Conservation (phyloP, 2,113 vertebrate genomes). For the Asarcornis scutulata region DNA sequence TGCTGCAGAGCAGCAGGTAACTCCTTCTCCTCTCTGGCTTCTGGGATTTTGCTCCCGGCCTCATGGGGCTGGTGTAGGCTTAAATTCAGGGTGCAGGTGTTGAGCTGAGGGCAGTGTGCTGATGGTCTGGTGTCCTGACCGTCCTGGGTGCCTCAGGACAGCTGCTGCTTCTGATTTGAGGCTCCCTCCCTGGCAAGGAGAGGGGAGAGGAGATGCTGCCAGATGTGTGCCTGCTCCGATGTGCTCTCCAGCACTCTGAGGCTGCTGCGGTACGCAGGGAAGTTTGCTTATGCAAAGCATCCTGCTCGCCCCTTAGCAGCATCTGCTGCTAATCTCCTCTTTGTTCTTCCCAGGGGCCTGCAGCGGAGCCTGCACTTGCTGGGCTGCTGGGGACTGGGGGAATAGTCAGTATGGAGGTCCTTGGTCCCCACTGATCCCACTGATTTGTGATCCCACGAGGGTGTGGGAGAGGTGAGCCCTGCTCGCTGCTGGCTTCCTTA, state of each 20-base stretch:
- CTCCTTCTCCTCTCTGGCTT: background rate
- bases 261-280: background rate
- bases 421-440: background rate
- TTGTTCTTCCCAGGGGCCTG: background rate
- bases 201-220: background rate
- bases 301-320: background rate
- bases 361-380: background rate
- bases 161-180: constrained; percentile 5
- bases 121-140: background rate
- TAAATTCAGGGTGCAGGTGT: accelerated
- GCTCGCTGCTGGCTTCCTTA: accelerated
- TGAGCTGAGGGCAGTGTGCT: background rate
- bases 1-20: constrained; percentile 25
- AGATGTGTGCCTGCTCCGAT: constrained; percentile 39
- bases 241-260: background rate
- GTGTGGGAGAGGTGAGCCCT: background rate
- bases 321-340: constrained; percentile 31
- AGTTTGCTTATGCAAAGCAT: constrained; percentile 8
- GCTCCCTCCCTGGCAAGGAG: background rate
- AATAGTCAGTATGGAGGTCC: background rate
- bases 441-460: background rate
- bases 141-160: accelerated
- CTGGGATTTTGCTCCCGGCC: background rate
- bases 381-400: background rate
- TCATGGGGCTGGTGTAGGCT: background rate